phyloP scores from a whole-genome alignment of 2,797 vertebrate genomes.

The Selene dorsalis region DNA sequence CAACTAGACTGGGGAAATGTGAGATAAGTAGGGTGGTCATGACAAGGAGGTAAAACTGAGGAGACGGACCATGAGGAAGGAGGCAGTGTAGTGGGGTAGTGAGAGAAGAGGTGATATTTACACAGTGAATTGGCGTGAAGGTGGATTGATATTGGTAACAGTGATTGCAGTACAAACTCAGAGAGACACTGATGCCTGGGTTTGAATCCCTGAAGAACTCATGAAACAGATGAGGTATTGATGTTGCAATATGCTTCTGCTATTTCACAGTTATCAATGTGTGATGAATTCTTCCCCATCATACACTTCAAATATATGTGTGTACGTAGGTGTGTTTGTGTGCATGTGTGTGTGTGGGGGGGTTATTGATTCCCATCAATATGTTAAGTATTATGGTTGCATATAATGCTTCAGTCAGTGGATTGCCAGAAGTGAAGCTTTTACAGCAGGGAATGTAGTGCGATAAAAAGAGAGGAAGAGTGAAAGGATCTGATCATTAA shows the following conservation, averaged over 20 bases:
- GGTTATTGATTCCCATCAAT: slow-evolving; percentile 51
- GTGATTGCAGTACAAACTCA: neutral
- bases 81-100: neutral
- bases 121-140: slow-evolving; percentile 4
- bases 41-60: neutral
- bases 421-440: slow-evolving; percentile 34
- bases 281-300: slow-evolving; percentile 28
- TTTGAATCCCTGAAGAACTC: slow-evolving; percentile 12
- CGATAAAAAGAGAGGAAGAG: neutral
- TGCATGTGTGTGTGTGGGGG: too few species aligned
- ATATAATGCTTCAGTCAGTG: neutral
- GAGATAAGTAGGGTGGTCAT: neutral
- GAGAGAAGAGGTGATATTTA: neutral
- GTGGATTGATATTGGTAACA: slow-evolving; percentile 8
- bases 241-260: slow-evolving; percentile 13
- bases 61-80: neutral
- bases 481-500: neutral
- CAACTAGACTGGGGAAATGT: neutral
- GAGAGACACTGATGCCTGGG: neutral
- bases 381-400: slow-evolving; percentile 41
- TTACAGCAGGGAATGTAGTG: neutral
- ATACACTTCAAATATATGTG: slow-evolving; percentile 19
- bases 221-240: slow-evolving; percentile 37
- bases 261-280: slow-evolving; percentile 40
- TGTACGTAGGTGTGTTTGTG: slow-evolving; percentile 20